These are phyloP conservation scores for Hipposideros armiger DNA, from an alignment of 2,113 vertebrate species.

Conservation along the genomic window DNA sequence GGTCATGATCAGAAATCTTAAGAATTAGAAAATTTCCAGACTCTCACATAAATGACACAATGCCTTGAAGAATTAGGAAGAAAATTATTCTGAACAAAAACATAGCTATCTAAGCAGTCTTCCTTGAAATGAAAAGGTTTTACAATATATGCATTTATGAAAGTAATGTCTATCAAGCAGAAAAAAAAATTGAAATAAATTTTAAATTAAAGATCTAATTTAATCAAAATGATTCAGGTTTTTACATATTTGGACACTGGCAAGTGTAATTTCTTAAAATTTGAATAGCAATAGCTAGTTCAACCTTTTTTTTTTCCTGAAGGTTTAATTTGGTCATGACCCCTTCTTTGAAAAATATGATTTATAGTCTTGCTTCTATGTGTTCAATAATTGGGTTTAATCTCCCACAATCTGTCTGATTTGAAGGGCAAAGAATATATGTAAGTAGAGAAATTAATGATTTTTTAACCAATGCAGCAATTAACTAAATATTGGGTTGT, in stretches of 20 bases:
- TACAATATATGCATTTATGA: neutral
- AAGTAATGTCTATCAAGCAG: conserved; percentile 24
- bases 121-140: conserved; percentile 49
- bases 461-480: neutral
- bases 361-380: conserved; percentile 40
- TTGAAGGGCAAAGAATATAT: conserved; percentile 13
- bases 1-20: conserved; percentile 60
- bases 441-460: neutral
- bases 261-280: conserved; percentile 43
- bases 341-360: conserved; percentile 37
- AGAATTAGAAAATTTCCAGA: conserved; percentile 61
- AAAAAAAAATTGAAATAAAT: neutral
- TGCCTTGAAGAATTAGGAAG: neutral
- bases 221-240: conserved; percentile 4
- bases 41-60: conserved; percentile 37
- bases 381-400: conserved; percentile 41
- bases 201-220: conserved; percentile 51
- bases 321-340: conserved; percentile 29
- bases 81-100: neutral
- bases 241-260: neutral
- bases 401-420: neutral
- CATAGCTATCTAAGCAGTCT: neutral
- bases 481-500: conserved; percentile 1
- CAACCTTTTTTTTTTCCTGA: neutral
- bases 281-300: conserved; percentile 7